These are phyloP conservation scores for Melitaea athalia DNA, from an alignment of 2,888 invertebrate genomes.

Conservation along the genomic window DNA sequence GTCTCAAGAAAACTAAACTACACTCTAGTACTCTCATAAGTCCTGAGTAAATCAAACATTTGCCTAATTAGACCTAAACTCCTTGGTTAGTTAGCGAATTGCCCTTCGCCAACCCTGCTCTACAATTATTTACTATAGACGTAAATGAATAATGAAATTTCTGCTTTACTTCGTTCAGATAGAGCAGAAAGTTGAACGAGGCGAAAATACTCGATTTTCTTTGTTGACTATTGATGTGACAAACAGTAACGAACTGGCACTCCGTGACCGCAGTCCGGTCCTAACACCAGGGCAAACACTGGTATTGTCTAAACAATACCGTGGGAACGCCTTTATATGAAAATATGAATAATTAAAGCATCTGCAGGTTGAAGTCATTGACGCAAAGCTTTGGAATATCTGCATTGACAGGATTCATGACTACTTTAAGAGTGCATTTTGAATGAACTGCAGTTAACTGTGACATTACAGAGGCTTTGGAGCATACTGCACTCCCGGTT, in stretches of 20 bases:
- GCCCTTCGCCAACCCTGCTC: slow-evolving; percentile 12
- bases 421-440: too few species aligned
- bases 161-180: neutral
- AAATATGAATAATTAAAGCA: slow-evolving; percentile 23
- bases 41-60: slow-evolving; percentile 24
- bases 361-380: slow-evolving; percentile 5
- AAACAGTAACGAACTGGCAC: slow-evolving; percentile 46
- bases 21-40: neutral
- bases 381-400: neutral
- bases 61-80: slow-evolving; percentile 23
- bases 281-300: slow-evolving; percentile 48
- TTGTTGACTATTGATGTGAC: slow-evolving; percentile 40
- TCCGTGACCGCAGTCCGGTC: slow-evolving; percentile 50
- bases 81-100: slow-evolving; percentile 31
- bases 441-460: too few species aligned
- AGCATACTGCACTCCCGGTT: too few species aligned
- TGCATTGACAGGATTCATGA: neutral
- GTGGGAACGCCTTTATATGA: slow-evolving; percentile 51
- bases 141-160: neutral
- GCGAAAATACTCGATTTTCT: neutral
- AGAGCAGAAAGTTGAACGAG: slow-evolving; percentile 8
- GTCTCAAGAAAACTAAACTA: neutral
- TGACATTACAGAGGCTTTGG: too few species aligned
- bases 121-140: slow-evolving; percentile 5
- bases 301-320: slow-evolving; percentile 50